phyloP scores from a whole-genome alignment of 2,113 vertebrate species.

The Plectropomus leopardus region DNA sequence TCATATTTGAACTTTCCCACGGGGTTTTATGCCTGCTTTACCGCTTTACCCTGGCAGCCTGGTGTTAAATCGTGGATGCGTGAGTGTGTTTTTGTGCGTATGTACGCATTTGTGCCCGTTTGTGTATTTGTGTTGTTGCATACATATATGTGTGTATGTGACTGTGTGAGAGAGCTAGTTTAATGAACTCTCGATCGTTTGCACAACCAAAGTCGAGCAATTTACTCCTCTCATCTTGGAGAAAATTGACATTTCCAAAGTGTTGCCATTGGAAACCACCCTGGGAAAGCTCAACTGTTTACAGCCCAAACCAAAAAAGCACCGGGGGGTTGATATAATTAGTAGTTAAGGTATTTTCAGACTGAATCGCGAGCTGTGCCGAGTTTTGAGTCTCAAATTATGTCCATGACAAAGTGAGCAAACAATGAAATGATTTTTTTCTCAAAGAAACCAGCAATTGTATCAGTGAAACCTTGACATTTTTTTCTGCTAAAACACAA shows the following conservation, averaged over 20 bases:
- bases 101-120: not conserved
- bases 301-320: constrained; percentile 38
- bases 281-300: constrained; percentile 75
- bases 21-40: constrained; percentile 52
- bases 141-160: constrained; percentile 29
- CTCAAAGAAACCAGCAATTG: not conserved
- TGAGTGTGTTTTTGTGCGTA: constrained; percentile 19
- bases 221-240: constrained; percentile 67
- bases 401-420: not conserved
- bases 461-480: constrained; percentile 8
- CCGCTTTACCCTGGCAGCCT: constrained; percentile 29
- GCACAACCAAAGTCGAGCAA: constrained; percentile 65
- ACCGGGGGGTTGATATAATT: constrained; percentile 47
- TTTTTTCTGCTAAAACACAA: constrained; percentile 33
- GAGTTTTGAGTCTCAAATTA: constrained; percentile 24
- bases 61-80: constrained; percentile 30
- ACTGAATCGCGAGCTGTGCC: constrained; percentile 4
- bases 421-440: not conserved
- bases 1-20: constrained; percentile 78
- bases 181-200: constrained; percentile 76
- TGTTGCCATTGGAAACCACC: constrained; percentile 75
- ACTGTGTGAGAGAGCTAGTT: constrained; percentile 33
- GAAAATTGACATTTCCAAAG: constrained; percentile 75
- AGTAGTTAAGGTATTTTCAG: constrained; percentile 37
- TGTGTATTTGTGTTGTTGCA: constrained; percentile 9